phyloP scores from a whole-genome alignment of 2,888 invertebrate species.

The Scotopteryx bipunctaria region DNA sequence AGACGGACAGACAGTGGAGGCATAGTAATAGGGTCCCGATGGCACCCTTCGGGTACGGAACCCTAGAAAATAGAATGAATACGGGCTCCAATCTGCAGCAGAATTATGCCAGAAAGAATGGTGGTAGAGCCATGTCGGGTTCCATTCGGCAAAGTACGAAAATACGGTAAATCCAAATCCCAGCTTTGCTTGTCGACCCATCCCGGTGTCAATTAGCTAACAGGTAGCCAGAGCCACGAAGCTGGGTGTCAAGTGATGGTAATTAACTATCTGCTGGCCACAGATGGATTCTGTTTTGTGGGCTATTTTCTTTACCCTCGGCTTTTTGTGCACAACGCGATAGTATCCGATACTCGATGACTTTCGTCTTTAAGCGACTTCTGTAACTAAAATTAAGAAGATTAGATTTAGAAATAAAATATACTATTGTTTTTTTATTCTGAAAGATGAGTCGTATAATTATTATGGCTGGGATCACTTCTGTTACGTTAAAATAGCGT shows the following conservation, averaged over 20 bases:
- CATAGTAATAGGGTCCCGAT: too few species aligned
- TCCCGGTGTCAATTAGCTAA: slow-evolving; percentile 74
- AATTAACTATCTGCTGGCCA: slow-evolving; percentile 64
- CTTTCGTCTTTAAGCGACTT: too few species aligned
- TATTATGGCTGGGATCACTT: too few species aligned
- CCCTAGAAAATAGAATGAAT: slow-evolving; percentile 6
- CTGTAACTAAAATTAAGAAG: too few species aligned
- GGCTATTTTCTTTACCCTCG: slow-evolving; percentile 16
- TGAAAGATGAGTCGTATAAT: too few species aligned
- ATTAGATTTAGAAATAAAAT: too few species aligned
- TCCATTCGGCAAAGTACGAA: slow-evolving; percentile 31
- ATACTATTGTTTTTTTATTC: too few species aligned
- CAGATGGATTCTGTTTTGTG: slow-evolving; percentile 31
- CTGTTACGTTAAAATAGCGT: too few species aligned
- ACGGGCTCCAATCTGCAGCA: neutral
- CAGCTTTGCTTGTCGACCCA: slow-evolving; percentile 61
- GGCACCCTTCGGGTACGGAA: too few species aligned
- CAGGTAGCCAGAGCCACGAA: slow-evolving; percentile 64
- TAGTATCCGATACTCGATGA: too few species aligned
- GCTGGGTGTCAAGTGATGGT: slow-evolving; percentile 73
- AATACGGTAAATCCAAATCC: slow-evolving; percentile 57
- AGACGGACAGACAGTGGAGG: too few species aligned
- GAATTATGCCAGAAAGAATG: slow-evolving; percentile 7
- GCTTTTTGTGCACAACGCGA: too few species aligned
- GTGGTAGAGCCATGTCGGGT: slow-evolving; percentile 14